Evolutionary conservation across 2,888 invertebrate genomes (phyloP).

Genomic region (Calameuta filiformis): DNA sequence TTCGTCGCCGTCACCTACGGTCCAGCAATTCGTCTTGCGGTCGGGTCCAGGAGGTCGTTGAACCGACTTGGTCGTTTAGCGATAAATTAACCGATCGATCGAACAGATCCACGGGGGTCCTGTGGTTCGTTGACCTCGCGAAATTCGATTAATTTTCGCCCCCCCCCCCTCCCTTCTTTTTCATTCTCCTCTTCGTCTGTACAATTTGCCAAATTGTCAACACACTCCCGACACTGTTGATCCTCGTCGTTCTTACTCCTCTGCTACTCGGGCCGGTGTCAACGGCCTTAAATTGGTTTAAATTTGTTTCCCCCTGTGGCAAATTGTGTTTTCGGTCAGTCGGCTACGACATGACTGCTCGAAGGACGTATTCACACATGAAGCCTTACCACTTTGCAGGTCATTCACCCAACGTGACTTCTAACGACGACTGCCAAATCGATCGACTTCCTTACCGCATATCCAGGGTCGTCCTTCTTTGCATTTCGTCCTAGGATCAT

Average conservation of each 20-base stretch:
- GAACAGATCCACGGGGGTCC: background rate
- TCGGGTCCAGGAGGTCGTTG: conserved; percentile 19
- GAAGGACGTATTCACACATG: conserved; percentile 39
- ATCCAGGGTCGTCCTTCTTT: background rate
- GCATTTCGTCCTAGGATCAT: background rate
- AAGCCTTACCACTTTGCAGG: conserved; percentile 58
- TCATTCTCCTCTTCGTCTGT: background rate
- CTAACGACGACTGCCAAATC: background rate
- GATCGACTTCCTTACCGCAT: background rate
- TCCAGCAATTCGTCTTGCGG: conserved; percentile 10
- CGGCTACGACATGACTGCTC: conserved; percentile 46
- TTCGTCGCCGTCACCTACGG: background rate
- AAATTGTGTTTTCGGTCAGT: conserved; percentile 52
- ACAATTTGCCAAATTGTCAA: background rate
- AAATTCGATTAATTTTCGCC: background rate
- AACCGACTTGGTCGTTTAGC: conserved; percentile 9
- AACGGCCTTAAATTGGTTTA: conserved; percentile 7
- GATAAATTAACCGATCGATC: conserved; percentile 19
- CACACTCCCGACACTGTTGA: background rate
- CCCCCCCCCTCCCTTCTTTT: background rate
- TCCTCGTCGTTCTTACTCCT: background rate
- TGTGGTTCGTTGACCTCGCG: background rate
- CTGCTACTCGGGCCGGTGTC: background rate
- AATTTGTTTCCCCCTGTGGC: conserved; percentile 16
- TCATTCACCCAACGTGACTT: conserved; percentile 50